phyloP scores from a whole-genome alignment of 1,140 invertebrate species.

The Pemphigus obesinymphae region DNA sequence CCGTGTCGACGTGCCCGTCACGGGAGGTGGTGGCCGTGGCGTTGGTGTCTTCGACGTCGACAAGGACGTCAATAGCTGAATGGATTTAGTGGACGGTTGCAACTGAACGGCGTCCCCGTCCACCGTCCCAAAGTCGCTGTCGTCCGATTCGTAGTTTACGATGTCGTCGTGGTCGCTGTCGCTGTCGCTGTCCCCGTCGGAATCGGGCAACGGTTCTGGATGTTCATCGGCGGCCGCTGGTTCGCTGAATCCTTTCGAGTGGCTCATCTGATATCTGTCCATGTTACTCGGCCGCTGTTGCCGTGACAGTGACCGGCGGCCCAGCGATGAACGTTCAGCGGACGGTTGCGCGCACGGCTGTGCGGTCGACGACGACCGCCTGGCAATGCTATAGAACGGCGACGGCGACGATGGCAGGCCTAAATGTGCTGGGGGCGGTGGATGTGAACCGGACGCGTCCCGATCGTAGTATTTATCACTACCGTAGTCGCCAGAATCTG shows the following conservation, averaged over 20 bases:
- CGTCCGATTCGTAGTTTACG: not conserved
- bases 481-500: not conserved
- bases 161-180: not conserved
- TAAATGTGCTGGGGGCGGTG: not conserved
- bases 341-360: conserved; percentile 47
- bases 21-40: not conserved
- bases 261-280: not conserved
- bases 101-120: not conserved
- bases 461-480: not conserved
- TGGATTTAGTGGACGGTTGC: not conserved
- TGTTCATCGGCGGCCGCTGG: not conserved
- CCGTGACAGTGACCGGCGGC: not conserved
- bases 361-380: no score
- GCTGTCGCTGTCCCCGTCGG: not conserved
- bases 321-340: not conserved
- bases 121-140: not conserved
- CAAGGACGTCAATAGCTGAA: not conserved
- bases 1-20: not conserved
- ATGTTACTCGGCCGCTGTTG: not conserved
- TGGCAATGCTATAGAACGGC: not conserved
- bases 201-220: no score
- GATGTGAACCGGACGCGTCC: not conserved
- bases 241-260: no score
- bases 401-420: not conserved
- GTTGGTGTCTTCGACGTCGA: not conserved